phyloP scores from a whole-genome alignment of 2,797 vertebrate species.

The Poecilia picta region DNA sequence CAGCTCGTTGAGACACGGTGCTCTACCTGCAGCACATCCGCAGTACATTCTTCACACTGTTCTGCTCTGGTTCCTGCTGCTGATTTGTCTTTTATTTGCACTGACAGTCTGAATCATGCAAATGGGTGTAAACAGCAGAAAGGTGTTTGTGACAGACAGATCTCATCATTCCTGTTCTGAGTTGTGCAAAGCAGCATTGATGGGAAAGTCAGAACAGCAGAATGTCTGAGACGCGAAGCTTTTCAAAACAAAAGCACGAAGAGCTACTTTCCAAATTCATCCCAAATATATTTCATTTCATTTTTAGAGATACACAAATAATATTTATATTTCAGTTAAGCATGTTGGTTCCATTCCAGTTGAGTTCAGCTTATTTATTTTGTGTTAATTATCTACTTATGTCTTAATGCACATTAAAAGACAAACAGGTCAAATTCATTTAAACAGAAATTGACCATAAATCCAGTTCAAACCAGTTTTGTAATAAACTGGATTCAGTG shows the following conservation, averaged over 20 bases:
- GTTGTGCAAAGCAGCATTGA: slow-evolving; percentile 42
- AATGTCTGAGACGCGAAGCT: slow-evolving; percentile 18
- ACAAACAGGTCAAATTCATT: background rate
- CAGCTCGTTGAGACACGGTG: background rate
- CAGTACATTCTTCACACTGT: slow-evolving; percentile 10
- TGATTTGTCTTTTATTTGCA: background rate
- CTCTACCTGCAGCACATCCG: slow-evolving; percentile 17
- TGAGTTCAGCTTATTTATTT: background rate
- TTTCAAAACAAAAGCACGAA: slow-evolving; percentile 3
- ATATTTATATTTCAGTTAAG: background rate
- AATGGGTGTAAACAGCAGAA: slow-evolving; percentile 5
- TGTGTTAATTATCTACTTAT: background rate
- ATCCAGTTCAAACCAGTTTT: background rate
- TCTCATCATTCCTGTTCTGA: slow-evolving; percentile 41
- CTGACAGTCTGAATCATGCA: background rate
- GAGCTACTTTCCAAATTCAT: background rate
- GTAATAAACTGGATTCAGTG: background rate
- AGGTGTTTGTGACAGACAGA: slow-evolving; percentile 29
- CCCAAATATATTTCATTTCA: background rate
- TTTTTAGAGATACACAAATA: background rate
- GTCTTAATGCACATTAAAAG: background rate
- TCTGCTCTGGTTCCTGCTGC: background rate
- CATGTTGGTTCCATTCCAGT: background rate
- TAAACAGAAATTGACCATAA: background rate
- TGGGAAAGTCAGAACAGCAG: background rate